phyloP scores from a whole-genome alignment of 2,888 invertebrate species.

The Hedychridium roseum region DNA sequence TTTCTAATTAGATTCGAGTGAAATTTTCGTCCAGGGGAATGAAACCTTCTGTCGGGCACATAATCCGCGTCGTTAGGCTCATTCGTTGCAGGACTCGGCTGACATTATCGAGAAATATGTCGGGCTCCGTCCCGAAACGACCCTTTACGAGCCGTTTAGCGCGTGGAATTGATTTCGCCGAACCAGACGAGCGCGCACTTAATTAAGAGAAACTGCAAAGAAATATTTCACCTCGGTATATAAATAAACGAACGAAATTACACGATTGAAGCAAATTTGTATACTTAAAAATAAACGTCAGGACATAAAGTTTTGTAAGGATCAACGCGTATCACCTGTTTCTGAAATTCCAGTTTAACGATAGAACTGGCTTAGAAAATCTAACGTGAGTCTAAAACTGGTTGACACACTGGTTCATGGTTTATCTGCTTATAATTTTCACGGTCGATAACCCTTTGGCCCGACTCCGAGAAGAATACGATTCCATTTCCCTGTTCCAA shows the following conservation, averaged over 20 bases:
- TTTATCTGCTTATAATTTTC: too few relatives aligned
- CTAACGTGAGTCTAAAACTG: slow-evolving; percentile 29
- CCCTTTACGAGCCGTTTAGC: slow-evolving; percentile 19
- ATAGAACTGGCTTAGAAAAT: slow-evolving; percentile 29
- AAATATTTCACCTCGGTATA: neutral
- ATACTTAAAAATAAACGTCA: too few relatives aligned
- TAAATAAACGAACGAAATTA: too few relatives aligned
- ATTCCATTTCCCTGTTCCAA: too few relatives aligned
- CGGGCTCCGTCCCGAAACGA: neutral
- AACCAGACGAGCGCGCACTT: neutral
- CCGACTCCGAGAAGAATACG: too few relatives aligned
- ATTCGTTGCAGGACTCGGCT: neutral
- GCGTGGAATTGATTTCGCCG: slow-evolving; percentile 1
- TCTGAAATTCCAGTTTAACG: slow-evolving; percentile 11
- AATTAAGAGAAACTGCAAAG: neutral
- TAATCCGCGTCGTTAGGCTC: slow-evolving; percentile 9
- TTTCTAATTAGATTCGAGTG: too few relatives aligned
- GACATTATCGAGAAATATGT: neutral
- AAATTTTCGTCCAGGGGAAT: too few relatives aligned
- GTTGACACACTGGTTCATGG: too few relatives aligned
- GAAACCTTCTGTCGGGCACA: too few relatives aligned
- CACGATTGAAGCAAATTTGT: too few relatives aligned
- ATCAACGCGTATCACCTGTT: slow-evolving; percentile 13
- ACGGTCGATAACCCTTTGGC: too few relatives aligned
- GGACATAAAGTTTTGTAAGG: too few relatives aligned